Percentiles rank a stretch among this genome's conserved stretches.
phyloP scores from a whole-genome alignment of 2,888 invertebrate species.

The Microctonus brassicae region DNA sequence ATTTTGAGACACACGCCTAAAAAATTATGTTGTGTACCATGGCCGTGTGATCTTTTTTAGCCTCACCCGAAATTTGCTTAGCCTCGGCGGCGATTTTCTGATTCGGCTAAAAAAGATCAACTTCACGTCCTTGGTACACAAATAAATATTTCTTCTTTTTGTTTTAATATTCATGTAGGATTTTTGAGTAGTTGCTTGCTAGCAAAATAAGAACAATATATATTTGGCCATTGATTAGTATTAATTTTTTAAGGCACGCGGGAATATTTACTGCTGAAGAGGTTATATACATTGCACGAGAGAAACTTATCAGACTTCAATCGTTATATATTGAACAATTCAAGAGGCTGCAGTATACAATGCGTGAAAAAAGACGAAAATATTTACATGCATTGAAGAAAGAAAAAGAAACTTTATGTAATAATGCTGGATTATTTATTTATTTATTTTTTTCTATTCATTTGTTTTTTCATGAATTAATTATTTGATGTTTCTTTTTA shows the following conservation, averaged over 20 bases:
- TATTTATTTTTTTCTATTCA: background rate
- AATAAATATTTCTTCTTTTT: too few species aligned
- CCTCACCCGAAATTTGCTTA: too few species aligned
- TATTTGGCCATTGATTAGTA: slow-evolving; percentile 51
- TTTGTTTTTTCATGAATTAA: background rate
- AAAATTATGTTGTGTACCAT: too few species aligned
- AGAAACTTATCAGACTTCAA: slow-evolving; percentile 83
- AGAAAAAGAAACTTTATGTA: slow-evolving; percentile 85
- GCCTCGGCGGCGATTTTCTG: too few species aligned
- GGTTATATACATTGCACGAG: slow-evolving; percentile 81
- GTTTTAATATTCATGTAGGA: background rate
- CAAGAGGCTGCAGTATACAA: slow-evolving; percentile 78
- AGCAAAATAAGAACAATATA: slow-evolving; percentile 41
- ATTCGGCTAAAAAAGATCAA: too few species aligned
- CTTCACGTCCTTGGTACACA: too few species aligned
- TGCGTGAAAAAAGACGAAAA: slow-evolving; percentile 80
- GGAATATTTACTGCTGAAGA: slow-evolving; percentile 92
- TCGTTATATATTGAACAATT: slow-evolving; percentile 87
- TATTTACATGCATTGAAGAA: slow-evolving; percentile 81
- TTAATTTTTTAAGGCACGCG: slow-evolving; percentile 78
- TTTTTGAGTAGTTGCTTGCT: slow-evolving; percentile 59
- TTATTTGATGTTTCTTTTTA: slow-evolving; percentile 8
- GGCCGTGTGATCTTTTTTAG: too few species aligned
- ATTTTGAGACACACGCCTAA: too few species aligned
- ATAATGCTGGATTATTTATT: too few species aligned